phyloP scores from a whole-genome alignment of 2,113 vertebrate genomes.

The Takifugu flavidus region DNA sequence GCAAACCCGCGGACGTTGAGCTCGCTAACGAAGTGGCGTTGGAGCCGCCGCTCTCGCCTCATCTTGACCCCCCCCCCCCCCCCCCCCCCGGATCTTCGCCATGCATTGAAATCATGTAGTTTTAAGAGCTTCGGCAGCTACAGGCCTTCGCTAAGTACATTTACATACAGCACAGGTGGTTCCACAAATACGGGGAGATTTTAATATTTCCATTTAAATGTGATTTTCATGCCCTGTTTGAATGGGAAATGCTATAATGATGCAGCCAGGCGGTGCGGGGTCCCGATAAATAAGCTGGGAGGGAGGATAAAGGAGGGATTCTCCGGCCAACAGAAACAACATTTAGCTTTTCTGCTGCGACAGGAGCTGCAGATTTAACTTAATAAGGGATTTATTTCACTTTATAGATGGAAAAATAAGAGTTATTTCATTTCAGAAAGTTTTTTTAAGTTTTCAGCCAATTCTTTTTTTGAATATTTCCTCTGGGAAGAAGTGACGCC shows the following conservation, averaged over 20 bases:
- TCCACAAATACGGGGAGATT: slow-evolving; percentile 68
- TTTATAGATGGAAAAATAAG: too few relatives aligned
- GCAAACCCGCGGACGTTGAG: too few relatives aligned
- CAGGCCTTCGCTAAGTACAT: slow-evolving; percentile 55
- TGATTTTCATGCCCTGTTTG: slow-evolving; percentile 75
- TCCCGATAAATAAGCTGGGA: slow-evolving; percentile 56
- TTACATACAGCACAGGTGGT: slow-evolving; percentile 76
- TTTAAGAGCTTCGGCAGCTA: slow-evolving; percentile 52
- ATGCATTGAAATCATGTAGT: slow-evolving; percentile 61
- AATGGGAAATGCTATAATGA: slow-evolving; percentile 75
- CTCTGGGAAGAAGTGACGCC: too few relatives aligned
- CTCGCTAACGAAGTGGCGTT: neutral
- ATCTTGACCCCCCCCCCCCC: neutral
- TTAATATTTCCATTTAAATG: slow-evolving; percentile 79
- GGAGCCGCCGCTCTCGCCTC: neutral
- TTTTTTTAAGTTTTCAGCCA: too few relatives aligned
- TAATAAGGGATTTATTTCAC: too few relatives aligned
- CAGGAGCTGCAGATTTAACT: slow-evolving; percentile 18
- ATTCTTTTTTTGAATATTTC: too few relatives aligned
- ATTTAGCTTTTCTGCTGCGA: slow-evolving; percentile 1
- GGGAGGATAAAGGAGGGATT: slow-evolving; percentile 33
- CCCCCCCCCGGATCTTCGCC: slow-evolving; percentile 39
- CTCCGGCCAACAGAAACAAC: slow-evolving; percentile 32
- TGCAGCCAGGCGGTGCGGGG: slow-evolving; percentile 44
- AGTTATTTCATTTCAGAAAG: too few relatives aligned